Base-by-base conservation (phyloP, 1,140 invertebrate genomes). In the Lepidotrigona ventralis region DNA sequence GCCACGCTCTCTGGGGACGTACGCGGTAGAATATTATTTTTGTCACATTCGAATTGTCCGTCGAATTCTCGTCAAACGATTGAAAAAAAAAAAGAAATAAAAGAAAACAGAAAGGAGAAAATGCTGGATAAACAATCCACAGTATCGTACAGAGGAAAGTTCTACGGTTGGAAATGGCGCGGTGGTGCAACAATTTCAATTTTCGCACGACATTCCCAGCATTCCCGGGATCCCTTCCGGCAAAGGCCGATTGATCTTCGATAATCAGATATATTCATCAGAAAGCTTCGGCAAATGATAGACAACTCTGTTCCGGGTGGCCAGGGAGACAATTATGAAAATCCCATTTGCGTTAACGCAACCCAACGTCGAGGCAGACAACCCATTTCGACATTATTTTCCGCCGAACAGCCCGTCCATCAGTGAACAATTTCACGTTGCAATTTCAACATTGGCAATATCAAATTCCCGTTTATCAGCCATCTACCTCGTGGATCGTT, bases 371-470 rank as follows among this genome's bases (percentile, higher is more conserved):
- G 68, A 3, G 21, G 5, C 39, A 23, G 21, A 14, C 66, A 23
- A 69, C 39, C 21, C 33, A 39, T 69, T 69, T 12, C 17, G 21
- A 68, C 0, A 19, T 33, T 21, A 70, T 70, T 70, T 73, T 56
- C 51, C 26, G 39, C 39, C 33, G 39, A 46, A 15, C 51, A 0
- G 12, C 3, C n/a, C 11, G 15, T 26, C 19, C 14, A n/a, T 8
- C n/a, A 26, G 58, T 26, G 26, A 26, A 69, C 66, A 73, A 66
- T 66, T 66, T 11, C 53, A 33, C 21, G 1, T 73, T 23, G 71
- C 75, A 53, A 78, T 78, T 54, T 68, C 63, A 78, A 68, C 54
- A 39, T 69, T n/a, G 39, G 46, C 39, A 21, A 14, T 51, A 69
- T 23, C 39, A 15, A 46, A 70, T 23, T n/a, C 76, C 8, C 21